These are phyloP conservation scores for Cliona cf. orientalis DNA, from an alignment of 37 sponge, comb jelly and placozoan species.

Conservation along the genomic window DNA sequence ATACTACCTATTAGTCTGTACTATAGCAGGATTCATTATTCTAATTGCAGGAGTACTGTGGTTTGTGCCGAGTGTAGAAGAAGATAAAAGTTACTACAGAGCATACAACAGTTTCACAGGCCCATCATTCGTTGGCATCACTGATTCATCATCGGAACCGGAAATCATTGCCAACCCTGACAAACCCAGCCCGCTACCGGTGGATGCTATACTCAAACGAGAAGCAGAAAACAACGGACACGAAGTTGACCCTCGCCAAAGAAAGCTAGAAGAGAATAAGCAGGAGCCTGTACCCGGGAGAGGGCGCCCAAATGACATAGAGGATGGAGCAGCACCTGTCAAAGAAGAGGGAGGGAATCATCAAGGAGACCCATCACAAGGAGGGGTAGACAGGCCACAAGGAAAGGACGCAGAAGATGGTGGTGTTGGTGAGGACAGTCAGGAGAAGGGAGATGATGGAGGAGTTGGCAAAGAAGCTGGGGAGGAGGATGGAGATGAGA, in stretches of 20 bases:
- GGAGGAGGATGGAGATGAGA: neutral
- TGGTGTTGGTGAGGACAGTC: neutral
- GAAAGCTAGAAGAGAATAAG: neutral
- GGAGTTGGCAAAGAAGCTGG: neutral
- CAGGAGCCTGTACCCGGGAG: neutral
- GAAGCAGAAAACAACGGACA: neutral
- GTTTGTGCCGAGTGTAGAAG: slow-evolving; percentile 41
- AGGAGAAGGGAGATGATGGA: neutral
- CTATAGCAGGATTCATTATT: slow-evolving; percentile 42
- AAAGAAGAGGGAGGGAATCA: neutral
- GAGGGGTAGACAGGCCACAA: neutral
- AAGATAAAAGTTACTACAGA: slow-evolving; percentile 9
- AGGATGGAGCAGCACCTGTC: neutral
- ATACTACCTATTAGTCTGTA: slow-evolving; percentile 31
- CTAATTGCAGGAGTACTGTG: slow-evolving; percentile 37
- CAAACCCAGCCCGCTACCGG: neutral
- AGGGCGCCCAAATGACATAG: no score
- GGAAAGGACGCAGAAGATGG: no score
- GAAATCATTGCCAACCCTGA: neutral
- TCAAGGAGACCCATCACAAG: neutral
- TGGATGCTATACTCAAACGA: neutral
- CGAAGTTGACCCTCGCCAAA: no score
- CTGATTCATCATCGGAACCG: slow-evolving; percentile 2
- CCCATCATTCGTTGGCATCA: neutral
- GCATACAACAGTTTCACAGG: slow-evolving; percentile 29